Conservation (phyloP, 2,888 invertebrate genomes). For the Drosophila planitibia region DNA sequence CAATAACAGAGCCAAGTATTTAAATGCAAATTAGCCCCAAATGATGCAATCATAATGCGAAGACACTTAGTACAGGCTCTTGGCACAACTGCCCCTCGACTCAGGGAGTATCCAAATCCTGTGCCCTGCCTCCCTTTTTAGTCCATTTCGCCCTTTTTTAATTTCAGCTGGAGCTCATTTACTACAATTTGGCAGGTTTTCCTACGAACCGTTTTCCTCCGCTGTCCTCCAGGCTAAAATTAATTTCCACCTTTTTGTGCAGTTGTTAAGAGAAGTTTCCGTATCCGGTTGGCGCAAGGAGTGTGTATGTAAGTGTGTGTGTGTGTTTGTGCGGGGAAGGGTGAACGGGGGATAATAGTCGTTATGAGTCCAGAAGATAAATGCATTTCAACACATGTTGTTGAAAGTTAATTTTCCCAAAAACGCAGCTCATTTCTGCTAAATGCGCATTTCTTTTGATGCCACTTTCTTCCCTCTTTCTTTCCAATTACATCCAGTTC, state of each 20-base stretch:
- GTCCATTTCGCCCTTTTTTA: constrained; percentile 55
- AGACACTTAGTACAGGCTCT: constrained; percentile 51
- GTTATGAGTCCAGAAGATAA: constrained; percentile 74
- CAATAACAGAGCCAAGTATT: constrained; percentile 78
- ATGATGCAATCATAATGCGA: constrained; percentile 81
- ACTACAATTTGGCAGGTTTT: constrained; percentile 77
- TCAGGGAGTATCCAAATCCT: too few relatives aligned
- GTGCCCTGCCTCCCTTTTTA: neutral
- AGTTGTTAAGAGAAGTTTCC: constrained; percentile 50
- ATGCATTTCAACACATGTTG: constrained; percentile 81
- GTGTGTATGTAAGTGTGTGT: too few relatives aligned
- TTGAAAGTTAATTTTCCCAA: constrained; percentile 80
- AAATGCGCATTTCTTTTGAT: constrained; percentile 63
- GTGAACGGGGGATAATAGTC: constrained; percentile 10
- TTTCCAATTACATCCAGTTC: constrained; percentile 15
- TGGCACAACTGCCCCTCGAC: constrained; percentile 13
- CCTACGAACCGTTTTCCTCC: constrained; percentile 35
- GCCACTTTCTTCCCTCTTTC: neutral
- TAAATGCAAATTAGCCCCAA: constrained; percentile 82
- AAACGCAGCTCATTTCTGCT: constrained; percentile 78
- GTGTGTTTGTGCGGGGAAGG: neutral
- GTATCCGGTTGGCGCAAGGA: constrained; percentile 25
- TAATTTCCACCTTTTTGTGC: constrained; percentile 72
- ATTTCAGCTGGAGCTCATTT: constrained; percentile 74
- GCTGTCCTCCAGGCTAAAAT: constrained; percentile 43